Percentiles rank a stretch among this genome's conserved stretches.
Conservation (phyloP, 2,888 invertebrate species). For the Eilema depressum region DNA sequence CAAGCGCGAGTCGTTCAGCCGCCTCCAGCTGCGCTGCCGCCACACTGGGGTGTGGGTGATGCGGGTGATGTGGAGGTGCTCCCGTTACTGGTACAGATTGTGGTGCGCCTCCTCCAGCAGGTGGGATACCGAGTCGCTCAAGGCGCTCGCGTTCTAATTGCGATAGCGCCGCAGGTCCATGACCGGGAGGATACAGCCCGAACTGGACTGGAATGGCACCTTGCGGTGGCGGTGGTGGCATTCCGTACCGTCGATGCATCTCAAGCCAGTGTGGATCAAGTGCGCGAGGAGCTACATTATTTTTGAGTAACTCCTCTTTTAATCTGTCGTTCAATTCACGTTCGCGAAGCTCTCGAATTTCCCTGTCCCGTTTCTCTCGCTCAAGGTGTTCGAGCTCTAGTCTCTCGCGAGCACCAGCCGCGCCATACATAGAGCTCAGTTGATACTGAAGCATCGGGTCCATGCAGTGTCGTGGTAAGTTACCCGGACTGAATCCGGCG, state of each 20-base stretch:
- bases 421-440: constrained; percentile 92
- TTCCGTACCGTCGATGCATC: constrained; percentile 93
- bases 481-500: constrained; percentile 92
- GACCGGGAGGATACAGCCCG: constrained; percentile 92
- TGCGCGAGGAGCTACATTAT: constrained; percentile 88
- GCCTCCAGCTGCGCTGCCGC: constrained; percentile 90
- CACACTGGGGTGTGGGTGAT: constrained; percentile 84
- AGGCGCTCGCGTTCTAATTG: constrained; percentile 96
- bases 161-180: constrained; percentile 89
- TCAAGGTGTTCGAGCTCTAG: constrained; percentile 90
- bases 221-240: constrained; percentile 88
- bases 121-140: constrained; percentile 93
- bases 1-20: constrained; percentile 93
- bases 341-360: constrained; percentile 92
- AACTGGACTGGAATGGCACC: constrained; percentile 91
- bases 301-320: constrained; percentile 95
- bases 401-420: constrained; percentile 88
- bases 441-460: constrained; percentile 95
- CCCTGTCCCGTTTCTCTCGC: constrained; percentile 90
- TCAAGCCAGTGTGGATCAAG: constrained; percentile 96
- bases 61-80: constrained; percentile 86
- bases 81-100: constrained; percentile 83
- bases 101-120: constrained; percentile 85
- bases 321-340: constrained; percentile 94
- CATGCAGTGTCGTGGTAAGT: constrained; percentile 90